Conservation (phyloP, 2,888 invertebrate genomes). For the Agriopis marginaria region DNA sequence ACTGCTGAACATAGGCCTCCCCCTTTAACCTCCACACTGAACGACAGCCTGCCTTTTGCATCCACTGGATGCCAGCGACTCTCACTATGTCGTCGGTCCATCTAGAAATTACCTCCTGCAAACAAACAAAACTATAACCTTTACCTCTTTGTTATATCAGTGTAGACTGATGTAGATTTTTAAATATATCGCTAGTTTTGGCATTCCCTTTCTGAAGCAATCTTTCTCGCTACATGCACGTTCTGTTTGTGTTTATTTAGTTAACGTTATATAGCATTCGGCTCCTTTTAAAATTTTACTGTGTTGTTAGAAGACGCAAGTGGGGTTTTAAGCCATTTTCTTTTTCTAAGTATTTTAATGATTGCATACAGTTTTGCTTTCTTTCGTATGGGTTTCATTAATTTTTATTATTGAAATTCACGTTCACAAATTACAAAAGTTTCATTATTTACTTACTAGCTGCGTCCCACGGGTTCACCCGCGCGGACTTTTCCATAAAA, state of each 20-base stretch:
- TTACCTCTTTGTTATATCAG: too few species aligned
- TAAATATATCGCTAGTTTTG: slow-evolving; percentile 32
- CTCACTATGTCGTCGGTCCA: too few species aligned
- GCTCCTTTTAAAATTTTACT: slow-evolving; percentile 16
- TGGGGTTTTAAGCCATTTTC: slow-evolving; percentile 21
- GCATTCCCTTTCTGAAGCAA: slow-evolving; percentile 4
- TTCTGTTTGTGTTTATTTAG: slow-evolving; percentile 16
- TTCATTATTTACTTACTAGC: background rate
- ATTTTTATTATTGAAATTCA: background rate
- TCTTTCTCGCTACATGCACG: background rate
- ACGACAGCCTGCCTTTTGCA: too few species aligned
- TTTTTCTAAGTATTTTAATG: slow-evolving; percentile 5
- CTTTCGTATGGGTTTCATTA: slow-evolving; percentile 4
- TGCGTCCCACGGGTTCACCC: too few species aligned
- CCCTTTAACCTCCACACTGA: too few species aligned
- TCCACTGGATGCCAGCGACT: too few species aligned
- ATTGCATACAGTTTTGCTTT: background rate
- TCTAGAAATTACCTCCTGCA: too few species aligned
- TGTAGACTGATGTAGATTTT: background rate
- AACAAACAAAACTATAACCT: too few species aligned
- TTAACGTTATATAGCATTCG: slow-evolving; percentile 15
- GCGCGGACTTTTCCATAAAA: too few species aligned
- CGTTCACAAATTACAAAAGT: background rate
- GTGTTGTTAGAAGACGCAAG: slow-evolving; percentile 17
- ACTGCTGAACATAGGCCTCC: too few species aligned